Conservation (phyloP, 2,113 vertebrate genomes). For the Aythya baeri region DNA sequence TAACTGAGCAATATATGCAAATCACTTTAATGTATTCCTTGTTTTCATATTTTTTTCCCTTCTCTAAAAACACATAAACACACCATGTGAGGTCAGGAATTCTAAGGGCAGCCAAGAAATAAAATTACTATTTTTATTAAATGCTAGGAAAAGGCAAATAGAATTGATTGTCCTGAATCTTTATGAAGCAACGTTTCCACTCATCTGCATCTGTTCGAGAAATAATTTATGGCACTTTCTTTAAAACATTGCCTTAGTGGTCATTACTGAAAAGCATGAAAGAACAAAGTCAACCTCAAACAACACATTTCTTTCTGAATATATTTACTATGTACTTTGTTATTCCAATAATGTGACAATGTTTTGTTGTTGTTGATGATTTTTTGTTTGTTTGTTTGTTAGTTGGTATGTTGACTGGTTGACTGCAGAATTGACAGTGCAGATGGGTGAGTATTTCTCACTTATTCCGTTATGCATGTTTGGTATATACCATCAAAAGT, state of each 20-base stretch:
- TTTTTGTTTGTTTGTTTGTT: not conserved
- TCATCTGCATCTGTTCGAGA: not conserved
- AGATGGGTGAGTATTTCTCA: not conserved
- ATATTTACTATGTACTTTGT: not conserved
- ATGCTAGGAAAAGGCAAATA: not conserved
- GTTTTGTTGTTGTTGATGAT: too few relatives aligned
- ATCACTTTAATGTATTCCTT: not conserved
- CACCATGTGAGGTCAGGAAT: not conserved
- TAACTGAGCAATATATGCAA: not conserved
- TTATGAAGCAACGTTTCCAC: not conserved
- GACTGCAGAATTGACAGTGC: not conserved
- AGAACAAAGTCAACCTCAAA: not conserved
- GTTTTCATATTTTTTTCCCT: not conserved
- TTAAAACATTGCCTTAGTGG: not conserved
- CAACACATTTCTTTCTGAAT: not conserved
- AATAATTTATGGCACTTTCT: not conserved
- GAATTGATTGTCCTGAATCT: not conserved
- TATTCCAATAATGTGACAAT: not conserved
- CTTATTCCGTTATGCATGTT: not conserved
- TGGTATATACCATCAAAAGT: not conserved
- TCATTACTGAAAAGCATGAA: not conserved
- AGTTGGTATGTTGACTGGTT: not conserved
- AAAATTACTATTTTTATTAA: not conserved
- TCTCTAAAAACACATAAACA: not conserved
- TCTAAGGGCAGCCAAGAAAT: not conserved